phyloP scores from a whole-genome alignment of 2,797 vertebrate genomes.

The Mormyrus hasselquistii region DNA sequence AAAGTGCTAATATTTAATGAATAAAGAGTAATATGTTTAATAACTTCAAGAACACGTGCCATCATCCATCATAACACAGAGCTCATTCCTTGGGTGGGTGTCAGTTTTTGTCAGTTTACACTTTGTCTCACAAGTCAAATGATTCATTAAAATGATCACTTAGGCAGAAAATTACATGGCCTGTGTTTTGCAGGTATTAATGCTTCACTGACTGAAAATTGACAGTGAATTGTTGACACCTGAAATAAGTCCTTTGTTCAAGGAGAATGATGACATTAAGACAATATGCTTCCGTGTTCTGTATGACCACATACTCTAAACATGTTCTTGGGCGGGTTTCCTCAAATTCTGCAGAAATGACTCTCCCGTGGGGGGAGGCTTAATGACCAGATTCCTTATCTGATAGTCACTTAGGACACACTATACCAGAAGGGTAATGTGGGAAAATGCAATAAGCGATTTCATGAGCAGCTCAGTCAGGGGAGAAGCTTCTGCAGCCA shows the following conservation, averaged over 20 bases:
- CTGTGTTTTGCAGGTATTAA: slow-evolving; percentile 4
- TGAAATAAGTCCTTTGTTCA: not conserved
- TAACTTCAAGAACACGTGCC: not conserved
- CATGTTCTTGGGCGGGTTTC: not conserved
- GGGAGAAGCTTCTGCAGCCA: not conserved
- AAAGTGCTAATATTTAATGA: not conserved
- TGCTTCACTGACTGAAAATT: not conserved
- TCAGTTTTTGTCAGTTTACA: not conserved
- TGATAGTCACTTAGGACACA: not conserved
- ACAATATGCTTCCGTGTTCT: not conserved
- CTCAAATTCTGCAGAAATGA: not conserved
- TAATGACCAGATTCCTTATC: not conserved
- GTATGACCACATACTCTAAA: not conserved
- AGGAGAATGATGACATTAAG: not conserved
- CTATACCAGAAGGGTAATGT: not conserved
- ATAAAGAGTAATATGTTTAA: not conserved
- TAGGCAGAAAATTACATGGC: not conserved
- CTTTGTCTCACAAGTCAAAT: not conserved
- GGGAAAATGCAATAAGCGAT: not conserved
- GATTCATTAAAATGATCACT: slow-evolving; percentile 2
- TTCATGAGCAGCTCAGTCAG: not conserved
- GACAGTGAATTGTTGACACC: not conserved
- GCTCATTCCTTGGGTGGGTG: not conserved
- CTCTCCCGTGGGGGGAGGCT: not conserved
- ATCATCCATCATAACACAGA: not conserved